Percentiles rank a stretch among this genome's conserved stretches.
phyloP scores from a whole-genome alignment of 2,113 vertebrate genomes.

The Microcebus tavaratra region DNA sequence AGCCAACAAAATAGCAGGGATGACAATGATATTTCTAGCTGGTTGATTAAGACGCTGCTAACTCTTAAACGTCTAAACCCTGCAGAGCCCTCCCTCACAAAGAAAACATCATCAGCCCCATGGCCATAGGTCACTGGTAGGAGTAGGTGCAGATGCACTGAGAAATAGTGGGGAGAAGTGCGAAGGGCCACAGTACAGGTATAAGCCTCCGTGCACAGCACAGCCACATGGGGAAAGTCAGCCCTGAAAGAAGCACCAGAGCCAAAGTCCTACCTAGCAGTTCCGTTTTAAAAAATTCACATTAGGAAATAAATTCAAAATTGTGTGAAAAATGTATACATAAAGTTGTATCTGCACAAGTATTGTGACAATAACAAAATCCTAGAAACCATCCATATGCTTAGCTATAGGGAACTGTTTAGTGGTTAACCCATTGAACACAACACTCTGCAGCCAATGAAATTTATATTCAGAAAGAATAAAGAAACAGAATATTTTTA shows the following conservation, averaged over 20 bases:
- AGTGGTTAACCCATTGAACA: not conserved
- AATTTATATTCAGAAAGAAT: not conserved
- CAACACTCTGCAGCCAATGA: not conserved
- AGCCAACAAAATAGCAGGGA: not conserved
- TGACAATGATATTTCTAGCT: not conserved
- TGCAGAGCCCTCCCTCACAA: not conserved
- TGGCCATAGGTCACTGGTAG: not conserved
- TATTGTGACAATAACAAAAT: not conserved
- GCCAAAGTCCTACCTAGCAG: not conserved
- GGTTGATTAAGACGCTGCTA: not conserved
- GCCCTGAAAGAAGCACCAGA: not conserved
- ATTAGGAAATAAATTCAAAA: not conserved
- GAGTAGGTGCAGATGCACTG: not conserved
- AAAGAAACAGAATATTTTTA: not conserved
- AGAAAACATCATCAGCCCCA: not conserved
- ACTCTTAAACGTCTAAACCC: not conserved
- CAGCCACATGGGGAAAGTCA: not conserved
- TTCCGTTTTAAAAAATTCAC: not conserved
- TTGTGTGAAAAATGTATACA: not conserved
- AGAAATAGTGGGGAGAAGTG: not conserved
- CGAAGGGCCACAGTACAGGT: rapidly evolving
- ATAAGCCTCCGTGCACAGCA: not conserved
- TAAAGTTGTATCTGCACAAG: not conserved
- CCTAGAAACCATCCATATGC: not conserved
- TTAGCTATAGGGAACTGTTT: not conserved